Evolutionary conservation across 2,888 invertebrate species (phyloP).

Genomic region (Baronia brevicornis): DNA sequence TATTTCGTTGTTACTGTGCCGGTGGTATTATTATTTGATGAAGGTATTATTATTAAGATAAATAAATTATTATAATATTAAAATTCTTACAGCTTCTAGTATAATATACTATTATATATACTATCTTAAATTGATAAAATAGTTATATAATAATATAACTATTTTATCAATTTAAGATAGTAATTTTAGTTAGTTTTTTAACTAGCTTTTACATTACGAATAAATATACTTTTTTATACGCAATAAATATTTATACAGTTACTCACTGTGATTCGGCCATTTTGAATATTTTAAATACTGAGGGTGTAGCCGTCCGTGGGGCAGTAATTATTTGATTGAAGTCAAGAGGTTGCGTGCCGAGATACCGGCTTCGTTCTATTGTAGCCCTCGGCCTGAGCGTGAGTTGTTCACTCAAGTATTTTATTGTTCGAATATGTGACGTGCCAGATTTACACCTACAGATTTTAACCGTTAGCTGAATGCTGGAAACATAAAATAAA

Average conservation of each 20-base stretch:
- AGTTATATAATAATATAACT: too few relatives aligned
- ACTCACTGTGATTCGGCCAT: too few relatives aligned
- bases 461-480: constrained; percentile 65
- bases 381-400: constrained; percentile 44
- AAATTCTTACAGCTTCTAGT: too few relatives aligned
- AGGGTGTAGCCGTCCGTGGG: constrained; percentile 67
- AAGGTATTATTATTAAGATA: constrained; percentile 14
- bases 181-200: too few relatives aligned
- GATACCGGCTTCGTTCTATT: constrained; percentile 55
- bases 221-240: too few relatives aligned
- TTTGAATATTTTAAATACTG: constrained; percentile 63
- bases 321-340: constrained; percentile 75
- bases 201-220: too few relatives aligned
- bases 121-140: too few relatives aligned
- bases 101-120: too few relatives aligned
- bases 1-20: constrained; percentile 34
- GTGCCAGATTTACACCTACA: constrained; percentile 59
- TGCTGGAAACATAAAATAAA: too few relatives aligned
- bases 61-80: too few relatives aligned
- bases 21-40: constrained; percentile 37
- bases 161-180: too few relatives aligned
- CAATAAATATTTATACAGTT: too few relatives aligned
- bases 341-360: constrained; percentile 72
- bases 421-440: constrained; percentile 46
- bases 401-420: constrained; percentile 43